Evolutionary conservation across 2,797 vertebrate species (phyloP).

Genomic region (Martes flavigula): DNA sequence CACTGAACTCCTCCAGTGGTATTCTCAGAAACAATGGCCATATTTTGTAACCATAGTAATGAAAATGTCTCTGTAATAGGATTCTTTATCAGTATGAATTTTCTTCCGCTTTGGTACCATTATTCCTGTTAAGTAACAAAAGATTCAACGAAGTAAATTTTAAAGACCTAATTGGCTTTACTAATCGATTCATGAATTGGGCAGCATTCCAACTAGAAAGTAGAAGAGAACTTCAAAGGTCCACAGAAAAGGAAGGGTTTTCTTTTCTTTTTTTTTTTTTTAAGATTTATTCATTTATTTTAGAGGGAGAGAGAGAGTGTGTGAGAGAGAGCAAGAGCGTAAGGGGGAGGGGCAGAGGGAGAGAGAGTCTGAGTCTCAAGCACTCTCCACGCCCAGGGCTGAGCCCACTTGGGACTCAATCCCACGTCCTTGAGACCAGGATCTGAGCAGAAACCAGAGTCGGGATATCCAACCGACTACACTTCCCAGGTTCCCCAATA

Average conservation of each 20-base stretch:
- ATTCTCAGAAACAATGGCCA: conserved; percentile 4
- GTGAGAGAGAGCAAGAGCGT: too few relatives aligned
- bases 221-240: neutral
- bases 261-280: neutral
- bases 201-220: neutral
- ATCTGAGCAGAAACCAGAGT: neutral
- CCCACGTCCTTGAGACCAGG: neutral
- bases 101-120: conserved; percentile 1
- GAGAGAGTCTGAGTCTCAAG: neutral
- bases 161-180: neutral
- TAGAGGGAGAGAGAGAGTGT: neutral
- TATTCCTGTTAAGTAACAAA: neutral
- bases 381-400: neutral
- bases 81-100: neutral
- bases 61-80: conserved; percentile 8
- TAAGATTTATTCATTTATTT: neutral
- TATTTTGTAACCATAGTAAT: conserved; percentile 60
- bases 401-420: neutral
- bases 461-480: neutral
- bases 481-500: neutral
- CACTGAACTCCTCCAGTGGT: neutral
- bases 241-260: neutral
- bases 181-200: neutral
- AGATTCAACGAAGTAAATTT: neutral
- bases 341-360: neutral